phyloP scores from a whole-genome alignment of 2,113 vertebrate genomes.

The Glaucidium brasilianum region DNA sequence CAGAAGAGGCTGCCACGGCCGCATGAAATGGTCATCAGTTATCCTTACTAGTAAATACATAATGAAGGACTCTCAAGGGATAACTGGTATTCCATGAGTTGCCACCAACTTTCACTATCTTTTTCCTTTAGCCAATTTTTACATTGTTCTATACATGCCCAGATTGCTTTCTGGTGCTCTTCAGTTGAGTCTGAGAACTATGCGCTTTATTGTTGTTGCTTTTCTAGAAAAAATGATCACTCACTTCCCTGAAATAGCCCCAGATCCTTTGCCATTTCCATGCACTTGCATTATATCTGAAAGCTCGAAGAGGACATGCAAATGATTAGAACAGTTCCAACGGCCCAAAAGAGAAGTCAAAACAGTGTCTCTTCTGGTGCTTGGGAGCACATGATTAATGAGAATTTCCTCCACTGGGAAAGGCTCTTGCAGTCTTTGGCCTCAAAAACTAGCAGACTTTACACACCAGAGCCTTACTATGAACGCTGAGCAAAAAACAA shows the following conservation, averaged over 20 bases:
- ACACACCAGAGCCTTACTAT: neutral
- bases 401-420: conserved; percentile 22
- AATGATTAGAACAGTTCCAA: conserved; percentile 31
- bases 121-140: neutral
- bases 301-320: conserved; percentile 7
- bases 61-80: neutral
- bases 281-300: neutral
- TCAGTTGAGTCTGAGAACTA: neutral
- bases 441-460: conserved; percentile 5
- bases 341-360: conserved; percentile 6
- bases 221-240: conserved; percentile 28
- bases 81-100: neutral
- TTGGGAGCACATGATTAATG: conserved; percentile 41
- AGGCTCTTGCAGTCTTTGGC: conserved; percentile 19
- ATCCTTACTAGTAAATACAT: neutral
- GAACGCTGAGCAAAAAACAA: conserved; percentile 30
- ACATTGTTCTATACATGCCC: neutral
- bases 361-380: conserved; percentile 20
- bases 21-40: neutral
- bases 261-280: conserved; percentile 39
- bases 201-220: neutral
- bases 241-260: conserved; percentile 39
- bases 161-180: neutral
- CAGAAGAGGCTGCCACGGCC: neutral
- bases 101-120: neutral